Conservation (phyloP, 2,888 invertebrate genomes). For the Scaptomyza cyrtandrae region DNA sequence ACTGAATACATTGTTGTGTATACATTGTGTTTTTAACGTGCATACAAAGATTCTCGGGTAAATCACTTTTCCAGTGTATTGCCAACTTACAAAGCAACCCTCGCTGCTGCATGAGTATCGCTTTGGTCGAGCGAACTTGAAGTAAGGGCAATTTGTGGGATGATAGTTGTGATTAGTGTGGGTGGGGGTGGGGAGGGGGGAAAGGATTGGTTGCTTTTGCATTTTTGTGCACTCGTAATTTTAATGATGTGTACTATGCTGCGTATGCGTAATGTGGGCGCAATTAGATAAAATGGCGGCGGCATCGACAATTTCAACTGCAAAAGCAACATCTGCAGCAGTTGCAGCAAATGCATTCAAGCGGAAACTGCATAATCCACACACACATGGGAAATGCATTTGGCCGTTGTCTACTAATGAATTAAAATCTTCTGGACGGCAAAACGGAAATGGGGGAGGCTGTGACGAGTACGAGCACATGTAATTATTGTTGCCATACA, state of each 20-base stretch:
- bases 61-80: too few species aligned
- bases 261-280: conserved; percentile 73
- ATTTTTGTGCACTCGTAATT: conserved; percentile 66
- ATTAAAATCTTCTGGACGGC: conserved; percentile 78
- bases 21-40: too few species aligned
- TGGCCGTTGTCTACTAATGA: conserved; percentile 80
- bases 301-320: conserved; percentile 49
- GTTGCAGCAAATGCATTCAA: conserved; percentile 74
- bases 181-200: neutral
- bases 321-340: conserved; percentile 33
- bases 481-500: conserved; percentile 72
- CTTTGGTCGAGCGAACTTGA: neutral
- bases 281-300: conserved; percentile 77
- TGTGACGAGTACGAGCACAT: conserved; percentile 34
- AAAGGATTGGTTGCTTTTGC: conserved; percentile 25
- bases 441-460: conserved; percentile 17
- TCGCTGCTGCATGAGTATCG: conserved; percentile 3
- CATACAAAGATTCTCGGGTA: too few species aligned
- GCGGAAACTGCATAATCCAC: conserved; percentile 80
- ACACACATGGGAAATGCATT: conserved; percentile 75
- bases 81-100: conserved; percentile 4
- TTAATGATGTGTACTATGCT: conserved; percentile 74
- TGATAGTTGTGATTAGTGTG: too few species aligned
- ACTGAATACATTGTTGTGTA: too few species aligned
- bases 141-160: too few species aligned